Percentiles rank a stretch among this genome's conserved stretches.
phyloP scores from a whole-genome alignment of 2,113 vertebrate genomes.

The Gila orcuttii region DNA sequence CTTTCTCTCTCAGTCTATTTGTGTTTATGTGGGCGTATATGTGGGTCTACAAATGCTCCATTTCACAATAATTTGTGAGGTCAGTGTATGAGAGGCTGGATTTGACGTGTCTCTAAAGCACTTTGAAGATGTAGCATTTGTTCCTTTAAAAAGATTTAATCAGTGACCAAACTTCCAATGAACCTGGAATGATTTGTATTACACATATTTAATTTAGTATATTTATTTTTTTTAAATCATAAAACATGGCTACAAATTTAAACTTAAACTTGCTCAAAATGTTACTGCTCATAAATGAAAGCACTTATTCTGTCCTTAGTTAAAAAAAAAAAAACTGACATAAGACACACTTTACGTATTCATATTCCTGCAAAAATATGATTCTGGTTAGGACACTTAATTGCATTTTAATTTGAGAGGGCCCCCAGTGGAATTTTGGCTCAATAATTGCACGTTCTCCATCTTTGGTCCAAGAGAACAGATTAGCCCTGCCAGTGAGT shows the following conservation, averaged over 20 bases:
- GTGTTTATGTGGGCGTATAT: neutral
- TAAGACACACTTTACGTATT: neutral
- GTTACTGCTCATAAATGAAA: constrained; percentile 10
- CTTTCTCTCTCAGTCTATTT: neutral
- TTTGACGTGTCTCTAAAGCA: neutral
- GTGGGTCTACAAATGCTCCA: neutral
- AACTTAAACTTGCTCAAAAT: neutral
- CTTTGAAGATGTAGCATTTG: constrained; percentile 44
- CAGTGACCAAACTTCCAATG: neutral
- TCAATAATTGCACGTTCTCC: constrained; percentile 30
- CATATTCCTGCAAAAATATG: constrained; percentile 39
- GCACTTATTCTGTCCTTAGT: neutral
- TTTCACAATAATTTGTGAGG: constrained; percentile 26
- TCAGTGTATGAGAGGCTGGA: constrained; percentile 9
- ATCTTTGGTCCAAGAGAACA: constrained; percentile 41
- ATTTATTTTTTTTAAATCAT: neutral
- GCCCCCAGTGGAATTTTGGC: constrained; percentile 27
- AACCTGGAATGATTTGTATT: neutral
- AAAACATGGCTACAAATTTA: neutral
- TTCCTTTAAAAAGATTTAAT: neutral
- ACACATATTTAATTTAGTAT: neutral
- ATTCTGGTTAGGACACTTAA: constrained; percentile 21
- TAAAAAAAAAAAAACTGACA: neutral
- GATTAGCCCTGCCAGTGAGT: constrained; percentile 56
- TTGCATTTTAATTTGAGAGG: constrained; percentile 44